Evolutionary conservation across 1,140 invertebrate species (phyloP).

Genomic region (Apis cerana): DNA sequence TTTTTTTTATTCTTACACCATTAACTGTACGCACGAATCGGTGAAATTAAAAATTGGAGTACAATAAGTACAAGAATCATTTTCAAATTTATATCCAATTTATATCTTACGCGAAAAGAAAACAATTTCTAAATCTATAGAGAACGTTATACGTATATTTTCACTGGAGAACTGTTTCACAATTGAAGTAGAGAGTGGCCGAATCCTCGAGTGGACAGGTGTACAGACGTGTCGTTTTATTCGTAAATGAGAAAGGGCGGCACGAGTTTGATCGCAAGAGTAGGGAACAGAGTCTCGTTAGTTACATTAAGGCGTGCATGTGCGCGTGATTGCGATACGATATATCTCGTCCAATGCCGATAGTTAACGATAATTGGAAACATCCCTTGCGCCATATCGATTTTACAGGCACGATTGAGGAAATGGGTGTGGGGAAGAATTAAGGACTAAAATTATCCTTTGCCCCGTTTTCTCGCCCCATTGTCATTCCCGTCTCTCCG

Average conservation of each 20-base stretch:
- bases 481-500: slow-evolving; percentile 52
- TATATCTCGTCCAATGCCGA: slow-evolving; percentile 63
- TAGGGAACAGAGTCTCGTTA: slow-evolving; percentile 36
- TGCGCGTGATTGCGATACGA: slow-evolving; percentile 53
- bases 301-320: slow-evolving; percentile 52
- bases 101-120: no score
- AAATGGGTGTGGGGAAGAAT: slow-evolving; percentile 67
- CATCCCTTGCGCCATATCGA: slow-evolving; percentile 68
- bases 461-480: slow-evolving; percentile 55
- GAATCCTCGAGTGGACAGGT: neutral
- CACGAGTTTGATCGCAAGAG: neutral
- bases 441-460: slow-evolving; percentile 72
- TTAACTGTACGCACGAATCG: neutral
- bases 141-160: neutral
- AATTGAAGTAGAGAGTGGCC: neutral
- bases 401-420: slow-evolving; percentile 68
- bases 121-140: neutral
- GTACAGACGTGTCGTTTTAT: slow-evolving; percentile 22
- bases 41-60: neutral
- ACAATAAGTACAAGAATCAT: neutral
- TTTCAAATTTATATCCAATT: neutral
- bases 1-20: no score
- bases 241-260: slow-evolving; percentile 22
- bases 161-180: neutral
- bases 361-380: slow-evolving; percentile 74